Evolutionary conservation across 2,888 invertebrate species (phyloP).

Genomic region (Diadegma fenestrale): DNA sequence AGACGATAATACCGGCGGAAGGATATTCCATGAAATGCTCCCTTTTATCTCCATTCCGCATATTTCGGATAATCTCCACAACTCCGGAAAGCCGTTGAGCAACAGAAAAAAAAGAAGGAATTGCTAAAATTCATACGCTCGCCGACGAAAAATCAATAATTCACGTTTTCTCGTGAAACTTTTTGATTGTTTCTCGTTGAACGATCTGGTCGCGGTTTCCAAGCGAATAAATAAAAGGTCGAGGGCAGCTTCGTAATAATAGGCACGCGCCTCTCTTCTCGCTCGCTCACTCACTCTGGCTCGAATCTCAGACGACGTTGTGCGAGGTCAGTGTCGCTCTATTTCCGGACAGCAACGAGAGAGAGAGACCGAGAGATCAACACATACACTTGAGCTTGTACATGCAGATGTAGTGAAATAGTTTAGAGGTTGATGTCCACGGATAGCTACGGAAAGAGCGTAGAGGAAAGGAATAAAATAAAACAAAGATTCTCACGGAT

Average conservation of each 20-base stretch:
- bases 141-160: background rate
- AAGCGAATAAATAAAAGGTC: conserved; percentile 42
- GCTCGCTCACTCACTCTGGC: conserved; percentile 10
- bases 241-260: conserved; percentile 52
- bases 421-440: conserved; percentile 42
- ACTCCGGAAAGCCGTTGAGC: conserved; percentile 5
- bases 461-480: conserved; percentile 17
- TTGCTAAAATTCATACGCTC: conserved; percentile 27
- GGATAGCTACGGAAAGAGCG: conserved; percentile 43
- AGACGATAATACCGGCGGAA: conserved; percentile 40
- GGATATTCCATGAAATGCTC: conserved; percentile 23
- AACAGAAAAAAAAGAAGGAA: background rate
- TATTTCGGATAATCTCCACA: conserved; percentile 56
- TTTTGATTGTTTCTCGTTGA: background rate
- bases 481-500: conserved; percentile 52
- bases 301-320: conserved; percentile 49
- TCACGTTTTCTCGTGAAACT: background rate
- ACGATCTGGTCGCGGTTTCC: background rate
- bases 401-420: conserved; percentile 16
- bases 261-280: conserved; percentile 29
- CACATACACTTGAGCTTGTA: background rate
- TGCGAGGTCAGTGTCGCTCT: conserved; percentile 68
- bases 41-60: conserved; percentile 35
- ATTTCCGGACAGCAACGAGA: conserved; percentile 65
- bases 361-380: conserved; percentile 16